These are phyloP conservation scores for Hyposmocoma kahamanoa DNA, from an alignment of 1,140 invertebrate species.

Conservation along the genomic window DNA sequence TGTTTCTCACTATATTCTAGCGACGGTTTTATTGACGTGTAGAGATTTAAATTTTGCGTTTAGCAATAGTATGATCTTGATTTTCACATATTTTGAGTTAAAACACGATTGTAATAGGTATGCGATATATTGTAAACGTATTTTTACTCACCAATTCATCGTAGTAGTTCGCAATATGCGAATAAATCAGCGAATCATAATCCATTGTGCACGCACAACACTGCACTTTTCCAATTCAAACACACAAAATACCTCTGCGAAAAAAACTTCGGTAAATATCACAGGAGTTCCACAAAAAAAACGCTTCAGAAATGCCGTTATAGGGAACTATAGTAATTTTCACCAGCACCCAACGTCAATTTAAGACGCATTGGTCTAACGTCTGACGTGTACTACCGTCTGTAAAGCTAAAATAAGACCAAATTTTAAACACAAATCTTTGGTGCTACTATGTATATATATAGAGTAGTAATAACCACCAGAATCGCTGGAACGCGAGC, in stretches of 20 bases:
- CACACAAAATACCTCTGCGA: too few relatives aligned
- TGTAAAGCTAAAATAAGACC: slow-evolving; percentile 74
- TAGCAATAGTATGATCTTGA: too few relatives aligned
- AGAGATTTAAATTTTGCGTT: too few relatives aligned
- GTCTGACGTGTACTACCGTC: slow-evolving; percentile 62
- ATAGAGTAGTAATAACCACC: slow-evolving; percentile 41
- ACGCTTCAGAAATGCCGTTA: neutral
- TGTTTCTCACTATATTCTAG: too few relatives aligned
- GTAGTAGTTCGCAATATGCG: slow-evolving; percentile 65
- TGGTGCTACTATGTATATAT: slow-evolving; percentile 32
- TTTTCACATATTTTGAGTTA: too few relatives aligned
- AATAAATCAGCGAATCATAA: slow-evolving; percentile 66
- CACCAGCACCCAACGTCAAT: slow-evolving; percentile 40
- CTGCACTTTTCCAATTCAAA: slow-evolving; percentile 16
- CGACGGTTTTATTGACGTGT: too few relatives aligned
- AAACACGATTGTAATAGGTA: too few relatives aligned
- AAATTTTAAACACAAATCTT: slow-evolving; percentile 73
- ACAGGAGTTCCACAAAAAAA: too few relatives aligned
- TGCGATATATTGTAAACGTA: too few relatives aligned
- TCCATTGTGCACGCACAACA: slow-evolving; percentile 45
- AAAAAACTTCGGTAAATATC: neutral
- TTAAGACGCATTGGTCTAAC: slow-evolving; percentile 67
- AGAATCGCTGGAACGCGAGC: neutral
- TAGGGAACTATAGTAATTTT: slow-evolving; percentile 6
- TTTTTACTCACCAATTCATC: slow-evolving; percentile 63